Conservation (phyloP, 1,140 invertebrate species). For the Drosophila simulans region DNA sequence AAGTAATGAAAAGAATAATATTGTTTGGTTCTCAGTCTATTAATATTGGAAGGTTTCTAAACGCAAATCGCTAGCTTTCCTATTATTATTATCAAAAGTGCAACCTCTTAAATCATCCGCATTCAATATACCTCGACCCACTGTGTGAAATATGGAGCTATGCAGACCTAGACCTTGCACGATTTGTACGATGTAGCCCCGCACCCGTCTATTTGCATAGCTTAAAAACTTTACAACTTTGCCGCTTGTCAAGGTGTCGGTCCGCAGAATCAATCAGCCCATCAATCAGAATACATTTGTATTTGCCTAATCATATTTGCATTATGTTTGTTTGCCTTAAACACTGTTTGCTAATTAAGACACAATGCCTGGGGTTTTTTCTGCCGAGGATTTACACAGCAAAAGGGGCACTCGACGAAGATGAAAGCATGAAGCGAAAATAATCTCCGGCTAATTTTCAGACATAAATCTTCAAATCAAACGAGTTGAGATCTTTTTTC, state of each 20-base stretch:
- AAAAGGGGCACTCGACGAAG: conserved; percentile 10
- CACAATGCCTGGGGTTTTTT: conserved; percentile 15
- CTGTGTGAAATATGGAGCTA: conserved; percentile 45
- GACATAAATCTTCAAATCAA: conserved; percentile 62
- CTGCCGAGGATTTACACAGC: conserved; percentile 32
- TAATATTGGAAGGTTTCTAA: not conserved
- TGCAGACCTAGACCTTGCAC: conserved; percentile 72
- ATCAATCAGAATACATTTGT: conserved; percentile 62
- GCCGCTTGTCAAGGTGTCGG: conserved; percentile 58
- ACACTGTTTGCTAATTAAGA: conserved; percentile 52
- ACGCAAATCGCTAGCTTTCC: not conserved
- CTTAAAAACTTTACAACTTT: conserved; percentile 35
- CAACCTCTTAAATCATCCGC: too few relatives aligned
- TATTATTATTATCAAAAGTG: not conserved
- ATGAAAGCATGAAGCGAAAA: conserved; percentile 45
- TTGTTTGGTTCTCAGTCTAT: too few relatives aligned
- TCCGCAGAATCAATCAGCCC: conserved; percentile 56
- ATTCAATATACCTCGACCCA: conserved; percentile 13
- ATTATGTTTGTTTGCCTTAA: conserved; percentile 31
- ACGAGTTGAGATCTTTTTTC: conserved; percentile 41
- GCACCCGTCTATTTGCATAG: conserved; percentile 56
- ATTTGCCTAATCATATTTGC: conserved; percentile 47
- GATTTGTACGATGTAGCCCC: conserved; percentile 36
- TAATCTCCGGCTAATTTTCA: conserved; percentile 38
- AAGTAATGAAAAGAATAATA: not conserved